Evolutionary conservation across 1,140 invertebrate species (phyloP).

Genomic region (Drosophila nebulosa): DNA sequence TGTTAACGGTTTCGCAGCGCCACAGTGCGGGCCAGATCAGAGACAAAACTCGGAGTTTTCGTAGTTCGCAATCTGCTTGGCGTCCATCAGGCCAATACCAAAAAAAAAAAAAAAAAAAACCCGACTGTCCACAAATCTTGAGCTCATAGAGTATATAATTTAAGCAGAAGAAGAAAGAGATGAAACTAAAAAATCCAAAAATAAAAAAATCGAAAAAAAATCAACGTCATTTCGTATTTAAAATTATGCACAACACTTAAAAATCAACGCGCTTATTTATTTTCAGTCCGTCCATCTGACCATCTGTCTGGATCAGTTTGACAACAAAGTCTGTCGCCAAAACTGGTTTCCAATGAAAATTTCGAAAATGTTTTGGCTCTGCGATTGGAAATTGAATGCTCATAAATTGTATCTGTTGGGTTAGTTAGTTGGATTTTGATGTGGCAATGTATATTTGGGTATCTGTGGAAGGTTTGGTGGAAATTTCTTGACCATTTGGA

Average conservation of each 20-base stretch:
- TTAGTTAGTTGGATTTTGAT: slow-evolving; percentile 35
- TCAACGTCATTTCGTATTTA: slow-evolving; percentile 53
- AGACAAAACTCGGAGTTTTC: slow-evolving; percentile 6
- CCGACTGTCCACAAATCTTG: slow-evolving; percentile 51
- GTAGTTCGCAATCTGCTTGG: slow-evolving; percentile 46
- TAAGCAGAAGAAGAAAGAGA: slow-evolving; percentile 14
- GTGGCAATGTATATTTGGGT: slow-evolving; percentile 49
- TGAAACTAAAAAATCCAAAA: slow-evolving; percentile 27
- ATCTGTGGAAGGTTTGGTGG: slow-evolving; percentile 22
- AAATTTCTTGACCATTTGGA: slow-evolving; percentile 33
- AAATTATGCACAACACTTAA: slow-evolving; percentile 79
- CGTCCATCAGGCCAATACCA: slow-evolving; percentile 2
- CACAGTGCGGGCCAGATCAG: slow-evolving; percentile 43
- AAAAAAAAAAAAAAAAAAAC: too few relatives aligned
- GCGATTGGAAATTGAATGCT: slow-evolving; percentile 58
- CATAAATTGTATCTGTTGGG: slow-evolving; percentile 54
- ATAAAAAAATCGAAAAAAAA: neutral
- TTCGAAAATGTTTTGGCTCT: slow-evolving; percentile 62
- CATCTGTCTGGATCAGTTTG: slow-evolving; percentile 63
- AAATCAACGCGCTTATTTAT: slow-evolving; percentile 74
- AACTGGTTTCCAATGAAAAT: slow-evolving; percentile 67
- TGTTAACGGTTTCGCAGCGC: slow-evolving; percentile 73
- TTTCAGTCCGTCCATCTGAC: slow-evolving; percentile 31
- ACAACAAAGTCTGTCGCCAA: slow-evolving; percentile 62
- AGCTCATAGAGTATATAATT: slow-evolving; percentile 58